A percentile compares a stretch with the other conserved stretches of the same genome.
These are phyloP conservation scores for Paramormyrops kingsleyae DNA, from an alignment of 2,113 vertebrate genomes.

Conservation along the genomic window DNA sequence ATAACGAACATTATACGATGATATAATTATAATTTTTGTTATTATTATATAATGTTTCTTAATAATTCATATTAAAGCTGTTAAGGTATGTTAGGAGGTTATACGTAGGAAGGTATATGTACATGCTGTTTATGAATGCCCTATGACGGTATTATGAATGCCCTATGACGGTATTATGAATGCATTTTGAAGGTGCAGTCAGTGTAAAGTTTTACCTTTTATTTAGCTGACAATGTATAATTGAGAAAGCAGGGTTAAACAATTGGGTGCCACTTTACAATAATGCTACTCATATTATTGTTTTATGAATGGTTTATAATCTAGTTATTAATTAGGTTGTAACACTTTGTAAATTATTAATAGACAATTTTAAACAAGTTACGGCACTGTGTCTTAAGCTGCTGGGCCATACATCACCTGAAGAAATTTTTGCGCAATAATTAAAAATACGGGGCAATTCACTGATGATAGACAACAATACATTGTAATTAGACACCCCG, in stretches of 20 bases:
- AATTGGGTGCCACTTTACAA: not conserved
- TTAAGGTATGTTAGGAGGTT: not conserved
- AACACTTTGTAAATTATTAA: no score
- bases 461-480: not conserved
- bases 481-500: not conserved
- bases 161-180: not conserved
- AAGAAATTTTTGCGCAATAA: not conserved
- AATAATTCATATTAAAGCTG: not conserved
- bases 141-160: not conserved
- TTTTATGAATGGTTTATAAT: no score
- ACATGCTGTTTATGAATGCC: not conserved
- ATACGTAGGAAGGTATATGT: not conserved
- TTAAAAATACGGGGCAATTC: not conserved
- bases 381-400: not conserved
- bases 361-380: no score
- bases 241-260: not conserved
- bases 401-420: not conserved
- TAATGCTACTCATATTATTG: no score
- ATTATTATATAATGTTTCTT: not conserved
- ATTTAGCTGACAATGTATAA: not conserved
- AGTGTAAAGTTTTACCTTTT: not conserved
- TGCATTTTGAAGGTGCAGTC: not conserved
- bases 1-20: not conserved
- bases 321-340: no score
- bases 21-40: not conserved